Evolutionary conservation across 2,888 invertebrate species (phyloP).

Genomic region (Drosophila merina): DNA sequence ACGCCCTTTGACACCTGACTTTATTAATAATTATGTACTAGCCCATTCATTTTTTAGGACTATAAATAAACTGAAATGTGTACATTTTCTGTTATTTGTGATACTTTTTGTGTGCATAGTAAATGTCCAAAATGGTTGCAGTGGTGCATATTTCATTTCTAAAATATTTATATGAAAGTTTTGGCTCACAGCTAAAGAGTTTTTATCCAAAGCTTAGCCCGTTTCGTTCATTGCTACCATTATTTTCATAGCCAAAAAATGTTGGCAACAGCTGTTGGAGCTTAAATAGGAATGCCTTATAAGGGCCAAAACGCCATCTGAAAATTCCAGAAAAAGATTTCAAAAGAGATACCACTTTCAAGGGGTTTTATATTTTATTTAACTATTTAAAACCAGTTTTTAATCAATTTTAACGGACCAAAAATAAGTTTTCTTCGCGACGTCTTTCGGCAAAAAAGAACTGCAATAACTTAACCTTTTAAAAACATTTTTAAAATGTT

Average conservation of each 20-base stretch:
- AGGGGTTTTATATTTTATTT: too few species aligned
- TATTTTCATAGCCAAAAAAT: constrained; percentile 28
- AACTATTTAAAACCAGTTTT: too few species aligned
- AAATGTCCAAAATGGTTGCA: constrained; percentile 62
- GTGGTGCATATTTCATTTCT: constrained; percentile 67
- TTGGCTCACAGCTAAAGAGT: constrained; percentile 47
- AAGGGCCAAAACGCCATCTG: background rate
- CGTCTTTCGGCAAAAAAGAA: too few species aligned
- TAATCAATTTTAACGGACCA: too few species aligned
- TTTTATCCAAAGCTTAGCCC: background rate
- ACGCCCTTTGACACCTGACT: background rate
- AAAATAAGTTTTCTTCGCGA: too few species aligned
- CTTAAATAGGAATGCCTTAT: constrained; percentile 3
- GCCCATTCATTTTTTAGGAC: constrained; percentile 13
- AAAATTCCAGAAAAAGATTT: background rate
- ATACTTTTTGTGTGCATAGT: constrained; percentile 31
- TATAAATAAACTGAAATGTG: constrained; percentile 33
- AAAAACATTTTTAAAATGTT: too few species aligned
- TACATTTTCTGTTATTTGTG: constrained; percentile 60
- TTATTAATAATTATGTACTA: background rate
- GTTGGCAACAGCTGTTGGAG: constrained; percentile 21
- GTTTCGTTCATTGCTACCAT: background rate
- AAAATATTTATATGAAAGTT: constrained; percentile 61
- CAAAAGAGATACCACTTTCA: background rate
- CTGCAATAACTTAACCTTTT: too few species aligned